These are phyloP conservation scores for Stomatorhinus walkeri DNA, from an alignment of 2,797 vertebrate species.

Conservation along the genomic window DNA sequence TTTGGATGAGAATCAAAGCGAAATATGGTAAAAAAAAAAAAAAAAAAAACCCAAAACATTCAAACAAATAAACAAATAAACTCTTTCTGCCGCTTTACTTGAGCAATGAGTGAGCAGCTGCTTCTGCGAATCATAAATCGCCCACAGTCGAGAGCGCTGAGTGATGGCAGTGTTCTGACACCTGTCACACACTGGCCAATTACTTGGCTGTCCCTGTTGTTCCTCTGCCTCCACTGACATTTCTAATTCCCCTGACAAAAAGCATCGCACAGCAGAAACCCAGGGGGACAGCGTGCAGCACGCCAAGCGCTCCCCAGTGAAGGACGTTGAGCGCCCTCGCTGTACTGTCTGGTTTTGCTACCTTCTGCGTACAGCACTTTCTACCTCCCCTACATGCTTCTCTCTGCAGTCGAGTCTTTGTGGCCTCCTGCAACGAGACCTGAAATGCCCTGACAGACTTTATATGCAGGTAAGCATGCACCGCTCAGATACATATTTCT, in stretches of 20 bases:
- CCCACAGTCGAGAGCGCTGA: neutral
- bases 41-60: neutral
- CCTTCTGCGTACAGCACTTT: neutral
- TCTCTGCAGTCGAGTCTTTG: neutral
- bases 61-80: neutral
- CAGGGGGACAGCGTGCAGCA: neutral
- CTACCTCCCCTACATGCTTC: neutral
- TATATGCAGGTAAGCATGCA: neutral
- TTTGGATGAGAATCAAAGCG: neutral
- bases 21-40: neutral
- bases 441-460: neutral
- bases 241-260: neutral
- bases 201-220: neutral
- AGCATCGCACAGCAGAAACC: neutral
- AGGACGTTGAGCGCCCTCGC: neutral
- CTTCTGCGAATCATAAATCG: neutral
- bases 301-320: neutral
- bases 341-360: neutral
- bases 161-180: neutral
- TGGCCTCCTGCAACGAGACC: neutral
- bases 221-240: neutral
- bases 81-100: no score
- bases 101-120: neutral
- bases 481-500: neutral
- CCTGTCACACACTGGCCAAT: neutral